Evolutionary conservation across 1,140 invertebrate species (phyloP), one percentile per base, ranked within the genome.

Genomic region (Brachionus paranguensis): DNA sequence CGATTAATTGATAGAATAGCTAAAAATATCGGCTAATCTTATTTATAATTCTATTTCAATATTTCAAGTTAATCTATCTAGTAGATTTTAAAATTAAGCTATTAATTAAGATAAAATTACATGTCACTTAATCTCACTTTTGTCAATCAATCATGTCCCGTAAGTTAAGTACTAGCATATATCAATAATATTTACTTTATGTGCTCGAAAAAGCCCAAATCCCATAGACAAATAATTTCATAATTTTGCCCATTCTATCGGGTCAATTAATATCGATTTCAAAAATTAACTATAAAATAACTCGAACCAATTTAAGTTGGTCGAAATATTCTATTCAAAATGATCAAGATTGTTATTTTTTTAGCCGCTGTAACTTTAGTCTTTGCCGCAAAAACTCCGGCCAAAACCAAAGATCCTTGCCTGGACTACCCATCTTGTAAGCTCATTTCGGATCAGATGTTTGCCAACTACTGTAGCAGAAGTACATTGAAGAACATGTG

Each of bases 401-500:
- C 33, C 8, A 72, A 72, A 50, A 47, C 72, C 20, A 50, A 76
- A 29, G 72, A 76, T 47, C 43, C 72, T 47, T 81, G 78, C 20
- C 12, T 27, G 14, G 78, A 81, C 45, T 81, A 81, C 64, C 78
- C 78, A 45, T 81, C 78, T 37, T 81, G 78, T 60, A 60, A 81
- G 29, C 78, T 81, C 27, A 81, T 81, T 33, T 81, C 78, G n/a
- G 53, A 60, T 43, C 53, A 81, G 53, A 81, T 81, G 78, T 81
- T 81, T 33, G 78, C 55, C 3, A 60, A 64, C 8, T 81, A 81
- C 20, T 81, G 78, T 68, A 68, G 17, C 8, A 60, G 78, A 81
- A 81, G 64, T 12, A 68, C 78, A 17, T 47, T 81, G 53, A 81
- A 29, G 60, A 81, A 64, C 17, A 81, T 81, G 78, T 81, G 78